Evolutionary conservation across 1,140 invertebrate species (phyloP).

Genomic region (Drosophila kurseongensis): DNA sequence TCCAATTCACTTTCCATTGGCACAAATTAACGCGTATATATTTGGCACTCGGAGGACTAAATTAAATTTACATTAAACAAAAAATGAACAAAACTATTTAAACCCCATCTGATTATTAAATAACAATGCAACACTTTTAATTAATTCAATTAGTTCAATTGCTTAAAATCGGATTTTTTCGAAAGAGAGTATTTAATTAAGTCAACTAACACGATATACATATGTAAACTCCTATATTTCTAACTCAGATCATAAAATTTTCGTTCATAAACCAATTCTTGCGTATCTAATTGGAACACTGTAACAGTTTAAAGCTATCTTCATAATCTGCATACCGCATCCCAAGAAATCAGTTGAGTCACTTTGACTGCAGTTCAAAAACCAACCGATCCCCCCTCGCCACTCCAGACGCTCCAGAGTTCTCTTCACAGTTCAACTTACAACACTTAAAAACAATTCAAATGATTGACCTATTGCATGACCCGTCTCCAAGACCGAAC

Average conservation of each 20-base stretch:
- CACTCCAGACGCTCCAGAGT: neutral
- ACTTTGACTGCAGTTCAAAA: slow-evolving; percentile 33
- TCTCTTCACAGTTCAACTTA: slow-evolving; percentile 52
- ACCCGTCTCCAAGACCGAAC: slow-evolving; percentile 47
- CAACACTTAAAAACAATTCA: slow-evolving; percentile 81
- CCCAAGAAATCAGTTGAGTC: slow-evolving; percentile 15
- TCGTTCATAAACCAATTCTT: neutral
- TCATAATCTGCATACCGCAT: neutral
- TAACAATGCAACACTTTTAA: no score
- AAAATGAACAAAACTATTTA: no score
- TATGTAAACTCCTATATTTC: no score
- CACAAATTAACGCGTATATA: neutral
- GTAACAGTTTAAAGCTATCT: neutral
- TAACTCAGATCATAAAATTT: no score
- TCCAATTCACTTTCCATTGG: slow-evolving; percentile 13
- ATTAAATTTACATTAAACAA: no score
- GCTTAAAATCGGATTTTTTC: no score
- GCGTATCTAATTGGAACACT: neutral
- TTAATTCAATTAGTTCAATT: no score
- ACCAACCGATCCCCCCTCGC: slow-evolving; percentile 7
- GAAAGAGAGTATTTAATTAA: no score
- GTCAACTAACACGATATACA: no score
- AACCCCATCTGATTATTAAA: no score
- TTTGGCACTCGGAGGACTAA: neutral
- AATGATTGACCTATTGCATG: slow-evolving; percentile 78